phyloP scores from a whole-genome alignment of 1,140 invertebrate species.

The Piezodorus guildinii region DNA sequence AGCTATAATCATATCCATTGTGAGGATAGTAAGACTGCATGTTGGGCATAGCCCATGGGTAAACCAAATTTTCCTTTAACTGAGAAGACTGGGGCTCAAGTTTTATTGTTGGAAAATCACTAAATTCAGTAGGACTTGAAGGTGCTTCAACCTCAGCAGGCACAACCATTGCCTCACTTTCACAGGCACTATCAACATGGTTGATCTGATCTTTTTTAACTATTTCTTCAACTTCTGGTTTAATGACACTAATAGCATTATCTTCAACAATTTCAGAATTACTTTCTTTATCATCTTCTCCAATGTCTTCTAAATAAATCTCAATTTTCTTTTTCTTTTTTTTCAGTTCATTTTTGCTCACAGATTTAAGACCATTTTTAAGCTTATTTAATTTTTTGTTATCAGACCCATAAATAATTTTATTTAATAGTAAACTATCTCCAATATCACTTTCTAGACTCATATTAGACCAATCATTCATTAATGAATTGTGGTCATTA shows the following conservation, averaged over 20 bases:
- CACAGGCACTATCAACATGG: conserved; percentile 4
- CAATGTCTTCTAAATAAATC: not conserved
- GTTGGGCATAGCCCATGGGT: not conserved
- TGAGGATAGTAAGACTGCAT: not conserved
- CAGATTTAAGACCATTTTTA: conserved; percentile 2
- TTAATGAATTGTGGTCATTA: not conserved
- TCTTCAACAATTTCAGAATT: not conserved
- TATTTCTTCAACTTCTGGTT: not conserved
- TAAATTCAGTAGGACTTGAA: not conserved
- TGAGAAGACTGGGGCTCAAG: not conserved
- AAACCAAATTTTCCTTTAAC: not conserved
- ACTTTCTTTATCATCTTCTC: conserved; percentile 10
- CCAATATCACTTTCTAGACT: conserved; percentile 3
- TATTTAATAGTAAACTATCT: conserved; percentile 12
- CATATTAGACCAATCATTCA: conserved; percentile 24
- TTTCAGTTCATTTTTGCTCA: conserved; percentile 12
- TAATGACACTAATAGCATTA: not conserved
- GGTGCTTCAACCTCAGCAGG: conserved; percentile 3
- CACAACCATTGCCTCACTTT: not conserved
- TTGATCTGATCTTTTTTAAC: not conserved
- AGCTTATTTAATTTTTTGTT: conserved; percentile 18
- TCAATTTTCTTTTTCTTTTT: conserved; percentile 8
- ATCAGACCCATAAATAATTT: not conserved
- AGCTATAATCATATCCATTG: not conserved
- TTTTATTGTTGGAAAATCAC: not conserved